Conservation (phyloP, 2,888 invertebrate species). For the Dysmachus trigonus region DNA sequence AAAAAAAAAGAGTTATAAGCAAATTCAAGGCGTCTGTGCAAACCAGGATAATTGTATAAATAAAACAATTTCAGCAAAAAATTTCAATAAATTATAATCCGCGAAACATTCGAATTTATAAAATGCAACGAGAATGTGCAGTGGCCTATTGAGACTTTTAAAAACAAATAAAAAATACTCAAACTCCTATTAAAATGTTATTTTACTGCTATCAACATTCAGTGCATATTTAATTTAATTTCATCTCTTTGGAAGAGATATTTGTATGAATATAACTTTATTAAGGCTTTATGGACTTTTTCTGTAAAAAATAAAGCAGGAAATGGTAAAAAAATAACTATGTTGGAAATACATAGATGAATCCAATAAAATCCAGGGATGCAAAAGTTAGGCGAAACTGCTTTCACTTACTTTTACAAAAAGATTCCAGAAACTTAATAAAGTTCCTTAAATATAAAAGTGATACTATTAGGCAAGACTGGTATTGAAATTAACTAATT, state of each 20-base stretch:
- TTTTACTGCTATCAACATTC: not conserved
- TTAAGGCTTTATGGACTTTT: not conserved
- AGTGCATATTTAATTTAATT: not conserved
- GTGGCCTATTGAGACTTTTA: constrained; percentile 3
- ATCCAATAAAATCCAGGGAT: not conserved
- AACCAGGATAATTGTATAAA: not conserved
- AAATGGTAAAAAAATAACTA: not conserved
- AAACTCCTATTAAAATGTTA: not conserved
- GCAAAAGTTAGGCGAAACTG: not conserved
- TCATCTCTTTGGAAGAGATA: not conserved
- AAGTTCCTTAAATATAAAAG: not conserved
- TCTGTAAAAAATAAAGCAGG: not conserved
- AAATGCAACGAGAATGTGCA: constrained; percentile 38
- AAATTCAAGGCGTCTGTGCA: not conserved
- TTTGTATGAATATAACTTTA: not conserved
- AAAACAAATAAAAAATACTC: not conserved
- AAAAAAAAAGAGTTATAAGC: not conserved
- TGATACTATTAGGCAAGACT: not conserved
- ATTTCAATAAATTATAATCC: constrained; percentile 3
- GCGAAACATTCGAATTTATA: constrained; percentile 40
- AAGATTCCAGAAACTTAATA: not conserved
- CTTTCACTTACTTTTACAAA: not conserved
- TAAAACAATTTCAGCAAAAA: not conserved
- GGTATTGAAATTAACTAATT: not conserved
- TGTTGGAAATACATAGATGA: not conserved